Percentiles rank a stretch among this genome's conserved stretches.
Evolutionary conservation across 2,888 invertebrate genomes (phyloP).

Genomic region (Herminia tarsipennalis): DNA sequence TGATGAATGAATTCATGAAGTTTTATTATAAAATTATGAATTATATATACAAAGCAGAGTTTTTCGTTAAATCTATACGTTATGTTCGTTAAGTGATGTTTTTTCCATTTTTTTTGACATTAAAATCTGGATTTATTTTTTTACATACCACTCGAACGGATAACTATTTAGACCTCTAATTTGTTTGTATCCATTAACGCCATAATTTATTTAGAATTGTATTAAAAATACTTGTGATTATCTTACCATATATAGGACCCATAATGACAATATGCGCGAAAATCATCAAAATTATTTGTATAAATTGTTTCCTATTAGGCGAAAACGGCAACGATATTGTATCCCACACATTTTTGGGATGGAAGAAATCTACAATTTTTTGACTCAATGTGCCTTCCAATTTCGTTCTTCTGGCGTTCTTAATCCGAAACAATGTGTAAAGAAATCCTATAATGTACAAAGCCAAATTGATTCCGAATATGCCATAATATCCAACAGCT

Average conservation of each 20-base stretch:
- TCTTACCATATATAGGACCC: constrained; percentile 77
- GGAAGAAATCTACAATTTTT: constrained; percentile 63
- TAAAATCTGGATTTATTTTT: no score
- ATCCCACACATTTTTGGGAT: constrained; percentile 70
- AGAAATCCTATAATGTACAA: no score
- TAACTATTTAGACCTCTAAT: no score
- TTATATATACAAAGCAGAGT: no score
- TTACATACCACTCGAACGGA: no score
- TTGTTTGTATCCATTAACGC: no score
- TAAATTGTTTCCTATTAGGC: constrained; percentile 53
- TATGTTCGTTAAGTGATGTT: no score
- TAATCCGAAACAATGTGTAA: constrained; percentile 64
- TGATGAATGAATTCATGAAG: no score
- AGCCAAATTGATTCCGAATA: no score
- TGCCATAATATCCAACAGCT: constrained; percentile 80
- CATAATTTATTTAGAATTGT: background rate
- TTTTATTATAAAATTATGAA: no score
- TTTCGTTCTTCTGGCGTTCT: constrained; percentile 54
- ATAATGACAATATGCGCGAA: constrained; percentile 72
- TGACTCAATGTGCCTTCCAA: constrained; percentile 55
- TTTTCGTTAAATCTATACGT: no score
- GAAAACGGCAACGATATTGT: constrained; percentile 71
- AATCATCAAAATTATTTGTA: constrained; percentile 67
- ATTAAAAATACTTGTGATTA: background rate
- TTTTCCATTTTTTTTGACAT: no score